Conservation (phyloP, 2,888 invertebrate genomes). For the Agapetus fuscipes region DNA sequence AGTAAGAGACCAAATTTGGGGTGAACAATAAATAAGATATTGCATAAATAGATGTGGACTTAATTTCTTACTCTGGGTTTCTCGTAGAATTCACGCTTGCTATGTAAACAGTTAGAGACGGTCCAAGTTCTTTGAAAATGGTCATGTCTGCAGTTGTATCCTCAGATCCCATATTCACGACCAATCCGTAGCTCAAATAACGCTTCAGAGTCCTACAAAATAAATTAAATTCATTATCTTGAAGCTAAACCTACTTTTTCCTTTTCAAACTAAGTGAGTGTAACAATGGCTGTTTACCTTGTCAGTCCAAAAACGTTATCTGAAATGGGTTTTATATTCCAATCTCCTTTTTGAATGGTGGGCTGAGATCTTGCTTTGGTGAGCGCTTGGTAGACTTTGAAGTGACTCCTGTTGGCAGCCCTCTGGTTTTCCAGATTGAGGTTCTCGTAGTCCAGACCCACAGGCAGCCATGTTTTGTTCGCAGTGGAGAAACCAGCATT, state of each 20-base stretch:
- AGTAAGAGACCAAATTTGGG: too few species aligned
- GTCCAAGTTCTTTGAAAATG: slow-evolving; percentile 23
- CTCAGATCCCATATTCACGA: slow-evolving; percentile 12
- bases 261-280: too few species aligned
- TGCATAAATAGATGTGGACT: too few species aligned
- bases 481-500: slow-evolving; percentile 53
- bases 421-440: slow-evolving; percentile 50
- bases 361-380: slow-evolving; percentile 38
- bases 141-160: slow-evolving; percentile 9
- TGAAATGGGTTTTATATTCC: slow-evolving; percentile 27
- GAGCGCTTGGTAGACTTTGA: slow-evolving; percentile 47
- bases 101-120: slow-evolving; percentile 27
- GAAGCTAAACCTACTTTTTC: too few species aligned
- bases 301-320: slow-evolving; percentile 22
- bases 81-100: slow-evolving; percentile 31
- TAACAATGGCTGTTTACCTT: slow-evolving; percentile 18
- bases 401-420: slow-evolving; percentile 39
- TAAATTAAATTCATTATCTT: neutral
- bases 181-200: slow-evolving; percentile 6
- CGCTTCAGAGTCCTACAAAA: slow-evolving; percentile 20
- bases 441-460: slow-evolving; percentile 48
- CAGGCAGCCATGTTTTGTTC: slow-evolving; percentile 54
- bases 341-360: slow-evolving; percentile 33
- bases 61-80: slow-evolving; percentile 27
- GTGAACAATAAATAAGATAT: too few species aligned